Conservation (phyloP, 2,888 invertebrate species). For the Amblyteles armatorius region DNA sequence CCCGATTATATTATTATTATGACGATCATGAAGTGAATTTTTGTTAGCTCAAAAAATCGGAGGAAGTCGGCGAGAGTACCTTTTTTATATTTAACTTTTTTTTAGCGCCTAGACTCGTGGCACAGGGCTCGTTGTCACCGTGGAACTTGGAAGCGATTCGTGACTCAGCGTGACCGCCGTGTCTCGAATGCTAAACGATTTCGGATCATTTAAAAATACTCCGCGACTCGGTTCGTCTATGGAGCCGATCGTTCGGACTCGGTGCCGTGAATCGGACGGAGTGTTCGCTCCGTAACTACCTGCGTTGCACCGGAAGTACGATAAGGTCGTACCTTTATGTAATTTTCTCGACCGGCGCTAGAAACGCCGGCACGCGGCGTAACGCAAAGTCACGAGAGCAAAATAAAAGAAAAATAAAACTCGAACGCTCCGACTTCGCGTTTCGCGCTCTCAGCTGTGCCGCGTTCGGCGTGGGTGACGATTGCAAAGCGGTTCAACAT, state of each 20-base stretch:
- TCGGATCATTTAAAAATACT: conserved; percentile 8
- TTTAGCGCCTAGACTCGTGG: background rate
- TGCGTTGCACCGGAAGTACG: conserved; percentile 43
- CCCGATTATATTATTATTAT: no score
- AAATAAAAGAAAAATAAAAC: background rate
- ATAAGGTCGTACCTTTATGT: conserved; percentile 56
- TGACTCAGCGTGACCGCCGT: conserved; percentile 36
- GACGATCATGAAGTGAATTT: no score
- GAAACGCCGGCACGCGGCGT: conserved; percentile 26
- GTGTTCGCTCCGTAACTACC: background rate
- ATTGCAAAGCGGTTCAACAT: conserved; percentile 11
- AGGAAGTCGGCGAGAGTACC: no score
- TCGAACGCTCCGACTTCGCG: background rate
- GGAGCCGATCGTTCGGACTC: background rate
- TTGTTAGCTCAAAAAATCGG: background rate
- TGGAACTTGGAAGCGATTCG: background rate
- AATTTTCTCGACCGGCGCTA: conserved; percentile 39
- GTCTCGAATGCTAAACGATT: conserved; percentile 44
- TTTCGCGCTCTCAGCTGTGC: background rate
- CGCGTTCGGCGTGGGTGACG: conserved; percentile 1
- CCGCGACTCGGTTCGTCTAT: background rate
- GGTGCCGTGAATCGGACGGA: background rate
- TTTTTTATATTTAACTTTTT: background rate
- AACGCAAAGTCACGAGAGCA: conserved; percentile 41
- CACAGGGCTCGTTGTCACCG: conserved; percentile 36